A percentile compares a stretch with the other conserved stretches of the same genome.
Conservation (phyloP, 2,797 vertebrate genomes). For the Parauchenoglanis punctatus region DNA sequence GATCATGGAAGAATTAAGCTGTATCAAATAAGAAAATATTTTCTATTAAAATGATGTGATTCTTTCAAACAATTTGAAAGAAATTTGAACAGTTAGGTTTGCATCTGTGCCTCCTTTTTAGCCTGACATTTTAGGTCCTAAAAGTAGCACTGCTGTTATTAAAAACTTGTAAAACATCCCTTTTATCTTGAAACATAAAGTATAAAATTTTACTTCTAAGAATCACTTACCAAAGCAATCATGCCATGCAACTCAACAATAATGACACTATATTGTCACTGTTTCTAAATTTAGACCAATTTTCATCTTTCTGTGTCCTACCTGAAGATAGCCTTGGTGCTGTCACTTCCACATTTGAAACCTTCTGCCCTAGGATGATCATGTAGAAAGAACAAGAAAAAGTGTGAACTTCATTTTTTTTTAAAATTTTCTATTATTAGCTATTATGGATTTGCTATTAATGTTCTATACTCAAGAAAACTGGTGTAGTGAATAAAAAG, state of each 20-base stretch:
- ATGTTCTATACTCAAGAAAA: background rate
- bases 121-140: background rate
- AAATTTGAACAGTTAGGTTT: background rate
- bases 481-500: background rate
- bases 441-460: background rate
- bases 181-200: background rate
- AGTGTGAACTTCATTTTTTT: background rate
- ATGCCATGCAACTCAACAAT: background rate
- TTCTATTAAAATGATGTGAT: background rate
- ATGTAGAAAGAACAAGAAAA: background rate
- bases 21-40: background rate
- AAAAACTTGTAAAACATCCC: background rate
- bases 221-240: background rate
- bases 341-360: conserved; percentile 87
- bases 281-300: background rate
- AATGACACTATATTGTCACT: background rate
- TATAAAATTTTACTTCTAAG: background rate
- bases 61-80: background rate
- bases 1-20: background rate
- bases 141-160: background rate
- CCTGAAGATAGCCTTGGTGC: conserved; percentile 90
- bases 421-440: background rate
- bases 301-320: conserved; percentile 58
- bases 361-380: conserved; percentile 78
- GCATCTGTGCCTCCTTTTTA: background rate